Base-by-base conservation (phyloP, 2,797 vertebrate genomes). In the Zenarchopterus dispar region DNA sequence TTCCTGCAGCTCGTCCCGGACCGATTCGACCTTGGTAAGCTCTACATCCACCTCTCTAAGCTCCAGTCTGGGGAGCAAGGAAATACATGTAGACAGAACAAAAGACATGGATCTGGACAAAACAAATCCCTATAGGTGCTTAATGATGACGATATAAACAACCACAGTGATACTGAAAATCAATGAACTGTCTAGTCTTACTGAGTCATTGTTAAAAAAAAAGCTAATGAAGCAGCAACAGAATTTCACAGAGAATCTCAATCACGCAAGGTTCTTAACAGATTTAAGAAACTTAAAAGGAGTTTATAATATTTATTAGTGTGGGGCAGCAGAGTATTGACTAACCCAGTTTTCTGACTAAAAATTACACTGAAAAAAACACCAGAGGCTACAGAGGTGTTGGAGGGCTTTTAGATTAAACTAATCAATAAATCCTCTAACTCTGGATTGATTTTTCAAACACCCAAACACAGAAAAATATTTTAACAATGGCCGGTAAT, bases 11-110 rank as follows among this genome's bases (percentile, higher is more conserved):
- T 86, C 74, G 55, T 88, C 84, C 26, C 28, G 78, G 15, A 93
- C 66, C 0, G 6, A 63, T 16, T 89, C 58, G 0, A 92, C 82
- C 68, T 78, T 94, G 63, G 89, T 87, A 68, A 93, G 87, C 26
- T 94, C 88, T 8, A 93, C 78, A 72, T 95, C 93, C 42, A 93
- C 66, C 70, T 92, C 82, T 89, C 88, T 95, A 82, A 94, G 67
- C 75, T 94, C 79, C 77, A 87, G 56, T 62, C 93, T 94, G 73
- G 62, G 16, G 26, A 66, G 24, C 11, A 49, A 59, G n/a, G 46
- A 68, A 16, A 67, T 2, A 67, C 13, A 52, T 49, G 44, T 42
- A 44, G 48, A 65, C 18, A 73, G 57, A 66, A 69, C 9, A 33
- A 43, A 22, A 49, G n/a, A 16, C 11, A 28, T 15, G 3, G 15